Evolutionary conservation across 2,113 vertebrate species (phyloP).

Genomic region (Leucopsar rothschildi): DNA sequence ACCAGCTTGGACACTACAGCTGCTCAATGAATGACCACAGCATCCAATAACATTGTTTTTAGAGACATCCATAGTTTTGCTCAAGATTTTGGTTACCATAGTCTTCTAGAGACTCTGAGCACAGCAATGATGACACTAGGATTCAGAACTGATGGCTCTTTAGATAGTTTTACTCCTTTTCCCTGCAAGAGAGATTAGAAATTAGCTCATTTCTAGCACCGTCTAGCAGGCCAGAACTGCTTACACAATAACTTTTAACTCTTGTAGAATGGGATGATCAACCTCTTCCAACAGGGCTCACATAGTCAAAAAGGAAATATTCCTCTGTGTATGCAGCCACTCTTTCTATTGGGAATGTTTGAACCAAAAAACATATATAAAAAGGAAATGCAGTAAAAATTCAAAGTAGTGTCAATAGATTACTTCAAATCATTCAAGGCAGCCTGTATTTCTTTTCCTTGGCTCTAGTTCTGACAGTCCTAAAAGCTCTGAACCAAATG

Average conservation of each 20-base stretch:
- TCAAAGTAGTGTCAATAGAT: background rate
- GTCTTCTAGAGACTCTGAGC: background rate
- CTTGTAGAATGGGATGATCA: accelerated
- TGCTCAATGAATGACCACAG: background rate
- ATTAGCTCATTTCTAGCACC: background rate
- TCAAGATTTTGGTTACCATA: background rate
- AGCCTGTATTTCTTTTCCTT: background rate
- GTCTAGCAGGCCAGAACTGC: background rate
- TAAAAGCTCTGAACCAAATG: background rate
- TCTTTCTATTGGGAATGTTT: background rate
- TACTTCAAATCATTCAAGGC: background rate
- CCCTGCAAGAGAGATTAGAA: background rate
- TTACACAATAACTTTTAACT: background rate
- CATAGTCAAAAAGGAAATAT: background rate
- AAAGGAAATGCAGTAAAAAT: background rate
- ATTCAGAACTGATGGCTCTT: background rate
- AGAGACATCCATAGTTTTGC: background rate
- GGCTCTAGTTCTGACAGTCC: background rate
- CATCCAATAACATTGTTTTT: background rate
- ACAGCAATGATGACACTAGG: background rate
- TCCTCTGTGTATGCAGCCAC: background rate
- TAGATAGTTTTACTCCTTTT: background rate
- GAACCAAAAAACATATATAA: background rate
- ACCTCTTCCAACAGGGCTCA: accelerated
- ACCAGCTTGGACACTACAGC: background rate